Percentiles rank a stretch among this genome's conserved stretches.
Conservation (phyloP, 1,140 invertebrate genomes). For the Aphelenchoides fujianensis region DNA sequence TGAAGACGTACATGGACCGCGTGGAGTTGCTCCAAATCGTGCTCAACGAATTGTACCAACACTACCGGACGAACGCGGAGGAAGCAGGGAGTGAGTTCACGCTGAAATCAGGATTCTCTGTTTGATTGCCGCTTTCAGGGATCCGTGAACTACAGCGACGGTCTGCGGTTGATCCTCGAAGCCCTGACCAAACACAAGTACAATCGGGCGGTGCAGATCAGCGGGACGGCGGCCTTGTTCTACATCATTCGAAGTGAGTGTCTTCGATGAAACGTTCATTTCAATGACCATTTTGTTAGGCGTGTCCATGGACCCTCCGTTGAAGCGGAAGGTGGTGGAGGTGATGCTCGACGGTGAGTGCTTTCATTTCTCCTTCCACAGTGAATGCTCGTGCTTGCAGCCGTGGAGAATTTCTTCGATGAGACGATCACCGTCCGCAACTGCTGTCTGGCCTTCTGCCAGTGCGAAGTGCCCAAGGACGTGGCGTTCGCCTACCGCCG, state of each 20-base stretch:
- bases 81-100: slow-evolving; percentile 73
- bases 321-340: slow-evolving; percentile 43
- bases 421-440: slow-evolving; percentile 73
- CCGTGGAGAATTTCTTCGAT: slow-evolving; percentile 48
- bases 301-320: slow-evolving; percentile 55
- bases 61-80: slow-evolving; percentile 7
- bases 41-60: slow-evolving; percentile 21
- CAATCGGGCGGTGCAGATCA: slow-evolving; percentile 53
- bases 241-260: slow-evolving; percentile 61
- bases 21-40: neutral
- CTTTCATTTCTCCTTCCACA: slow-evolving; percentile 14
- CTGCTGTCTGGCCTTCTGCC: slow-evolving; percentile 86
- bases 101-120: slow-evolving; percentile 74
- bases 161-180: slow-evolving; percentile 48
- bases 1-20: slow-evolving; percentile 26
- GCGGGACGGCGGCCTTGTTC: slow-evolving; percentile 60
- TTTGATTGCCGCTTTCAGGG: slow-evolving; percentile 44
- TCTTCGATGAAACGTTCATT: no score
- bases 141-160: slow-evolving; percentile 43
- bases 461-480: slow-evolving; percentile 89
- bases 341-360: slow-evolving; percentile 40
- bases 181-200: slow-evolving; percentile 45
- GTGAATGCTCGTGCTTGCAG: slow-evolving; percentile 16
- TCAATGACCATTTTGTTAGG: no score
- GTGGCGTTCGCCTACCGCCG: slow-evolving; percentile 88